Percentiles rank a stretch among this genome's conserved stretches.
These are phyloP conservation scores for Pelobates cultripes DNA, from an alignment of 2,797 vertebrate species.

Conservation along the genomic window DNA sequence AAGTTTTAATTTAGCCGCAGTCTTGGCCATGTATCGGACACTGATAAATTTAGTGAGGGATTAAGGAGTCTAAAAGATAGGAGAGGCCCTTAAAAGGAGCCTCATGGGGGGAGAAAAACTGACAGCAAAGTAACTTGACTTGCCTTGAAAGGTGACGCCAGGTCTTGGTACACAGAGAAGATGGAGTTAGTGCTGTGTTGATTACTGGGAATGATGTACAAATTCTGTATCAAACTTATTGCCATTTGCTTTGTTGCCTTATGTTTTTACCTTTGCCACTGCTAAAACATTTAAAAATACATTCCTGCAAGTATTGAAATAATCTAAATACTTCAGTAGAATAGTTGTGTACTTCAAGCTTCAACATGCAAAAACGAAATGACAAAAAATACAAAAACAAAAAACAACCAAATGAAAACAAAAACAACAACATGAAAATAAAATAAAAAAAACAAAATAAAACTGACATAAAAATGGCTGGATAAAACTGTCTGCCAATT, in stretches of 20 bases:
- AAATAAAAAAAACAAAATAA: too few species aligned
- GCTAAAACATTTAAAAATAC: too few species aligned
- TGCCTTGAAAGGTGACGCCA: conserved; percentile 53
- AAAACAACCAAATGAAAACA: too few species aligned
- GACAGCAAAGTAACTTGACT: conserved; percentile 51
- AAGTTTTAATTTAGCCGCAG: conserved; percentile 78
- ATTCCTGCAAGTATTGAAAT: too few species aligned
- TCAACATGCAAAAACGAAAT: too few species aligned
- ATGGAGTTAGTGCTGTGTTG: background rate
- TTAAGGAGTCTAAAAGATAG: conserved; percentile 68
- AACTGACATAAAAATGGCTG: too few species aligned
- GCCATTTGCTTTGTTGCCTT: background rate
- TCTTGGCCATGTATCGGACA: conserved; percentile 70
- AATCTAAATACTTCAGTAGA: too few species aligned
- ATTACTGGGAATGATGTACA: conserved; percentile 15
- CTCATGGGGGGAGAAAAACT: conserved; percentile 56
- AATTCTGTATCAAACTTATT: background rate
- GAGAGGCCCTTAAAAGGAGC: conserved; percentile 75
- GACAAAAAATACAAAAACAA: too few species aligned
- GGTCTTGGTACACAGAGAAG: conserved; percentile 1
- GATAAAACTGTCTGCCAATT: too few species aligned
- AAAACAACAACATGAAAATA: too few species aligned
- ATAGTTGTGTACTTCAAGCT: too few species aligned
- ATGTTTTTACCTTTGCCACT: background rate
- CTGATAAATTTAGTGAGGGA: conserved; percentile 77